Conservation (phyloP, 2,888 invertebrate species). For the Sabatieria punctata region DNA sequence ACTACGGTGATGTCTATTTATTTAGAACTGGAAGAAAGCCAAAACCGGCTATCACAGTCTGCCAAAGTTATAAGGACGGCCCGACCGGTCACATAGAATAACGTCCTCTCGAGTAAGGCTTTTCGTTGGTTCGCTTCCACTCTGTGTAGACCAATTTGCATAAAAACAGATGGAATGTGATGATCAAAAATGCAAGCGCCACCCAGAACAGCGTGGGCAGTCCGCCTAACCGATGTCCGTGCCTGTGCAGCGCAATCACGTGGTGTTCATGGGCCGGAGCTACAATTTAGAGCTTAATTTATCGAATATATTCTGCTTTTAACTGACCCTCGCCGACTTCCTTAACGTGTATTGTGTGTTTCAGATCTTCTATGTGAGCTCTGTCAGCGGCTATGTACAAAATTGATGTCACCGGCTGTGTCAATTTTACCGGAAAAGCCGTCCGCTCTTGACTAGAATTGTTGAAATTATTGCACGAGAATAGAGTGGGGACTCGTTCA, state of each 20-base stretch:
- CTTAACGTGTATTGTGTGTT: conserved; percentile 66
- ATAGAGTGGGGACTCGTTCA: background rate
- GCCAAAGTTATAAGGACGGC: too few species aligned
- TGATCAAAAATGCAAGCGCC: conserved; percentile 63
- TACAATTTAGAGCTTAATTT: conserved; percentile 24
- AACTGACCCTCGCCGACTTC: conserved; percentile 21
- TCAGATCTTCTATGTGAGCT: conserved; percentile 70
- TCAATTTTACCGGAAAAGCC: conserved; percentile 70
- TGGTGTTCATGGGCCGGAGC: conserved; percentile 80
- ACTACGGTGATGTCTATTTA: too few species aligned
- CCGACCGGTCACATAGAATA: too few species aligned
- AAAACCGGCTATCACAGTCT: too few species aligned
- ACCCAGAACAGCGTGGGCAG: conserved; percentile 81
- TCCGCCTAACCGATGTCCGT: conserved; percentile 73
- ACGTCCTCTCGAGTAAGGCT: too few species aligned
- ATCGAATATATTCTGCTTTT: conserved; percentile 14
- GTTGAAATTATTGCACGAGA: background rate
- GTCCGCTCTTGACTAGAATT: conserved; percentile 43
- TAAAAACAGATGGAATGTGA: conserved; percentile 77
- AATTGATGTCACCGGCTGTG: conserved; percentile 72
- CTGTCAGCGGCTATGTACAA: conserved; percentile 74
- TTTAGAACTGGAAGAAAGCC: too few species aligned
- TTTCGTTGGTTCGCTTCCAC: conserved; percentile 34
- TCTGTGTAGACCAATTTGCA: conserved; percentile 78
- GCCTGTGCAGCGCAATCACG: conserved; percentile 70